Conservation (phyloP, 2,888 invertebrate genomes). For the Xestia rhomboidea region DNA sequence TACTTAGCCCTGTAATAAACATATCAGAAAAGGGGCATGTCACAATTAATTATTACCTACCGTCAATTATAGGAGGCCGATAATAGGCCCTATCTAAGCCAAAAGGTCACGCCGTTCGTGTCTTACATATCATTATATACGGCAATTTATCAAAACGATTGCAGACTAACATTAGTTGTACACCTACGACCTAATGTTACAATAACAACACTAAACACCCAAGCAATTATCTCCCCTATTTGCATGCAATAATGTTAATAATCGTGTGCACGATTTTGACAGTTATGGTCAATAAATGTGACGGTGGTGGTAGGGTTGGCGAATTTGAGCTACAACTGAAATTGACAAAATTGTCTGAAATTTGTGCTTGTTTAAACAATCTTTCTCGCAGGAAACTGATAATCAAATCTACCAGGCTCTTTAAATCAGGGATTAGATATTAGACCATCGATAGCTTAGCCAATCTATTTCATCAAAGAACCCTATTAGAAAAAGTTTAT, state of each 20-base stretch:
- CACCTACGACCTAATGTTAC: conserved; percentile 25
- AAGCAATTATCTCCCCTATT: conserved; percentile 59
- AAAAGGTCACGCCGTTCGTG: conserved; percentile 55
- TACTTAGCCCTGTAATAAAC: conserved; percentile 19
- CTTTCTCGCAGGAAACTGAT: background rate
- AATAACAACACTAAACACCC: conserved; percentile 46
- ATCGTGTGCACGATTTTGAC: conserved; percentile 65
- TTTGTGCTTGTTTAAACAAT: no score
- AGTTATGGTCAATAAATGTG: conserved; percentile 54
- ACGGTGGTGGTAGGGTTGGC: conserved; percentile 54
- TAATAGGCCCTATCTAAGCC: conserved; percentile 32
- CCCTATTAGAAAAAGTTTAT: background rate
- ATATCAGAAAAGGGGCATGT: conserved; percentile 33
- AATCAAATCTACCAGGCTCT: background rate
- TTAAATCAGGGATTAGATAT: background rate
- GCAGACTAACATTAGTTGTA: conserved; percentile 36
- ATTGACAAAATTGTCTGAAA: background rate
- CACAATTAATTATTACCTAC: conserved; percentile 39
- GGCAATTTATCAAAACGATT: conserved; percentile 64
- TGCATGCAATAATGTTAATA: conserved; percentile 56
- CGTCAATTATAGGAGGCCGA: conserved; percentile 26
- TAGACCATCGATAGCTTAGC: background rate
- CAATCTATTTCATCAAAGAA: background rate
- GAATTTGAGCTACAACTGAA: background rate
- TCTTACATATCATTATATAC: conserved; percentile 56